Conservation (phyloP, 2,888 invertebrate genomes). For the Thymelicus sylvestris region DNA sequence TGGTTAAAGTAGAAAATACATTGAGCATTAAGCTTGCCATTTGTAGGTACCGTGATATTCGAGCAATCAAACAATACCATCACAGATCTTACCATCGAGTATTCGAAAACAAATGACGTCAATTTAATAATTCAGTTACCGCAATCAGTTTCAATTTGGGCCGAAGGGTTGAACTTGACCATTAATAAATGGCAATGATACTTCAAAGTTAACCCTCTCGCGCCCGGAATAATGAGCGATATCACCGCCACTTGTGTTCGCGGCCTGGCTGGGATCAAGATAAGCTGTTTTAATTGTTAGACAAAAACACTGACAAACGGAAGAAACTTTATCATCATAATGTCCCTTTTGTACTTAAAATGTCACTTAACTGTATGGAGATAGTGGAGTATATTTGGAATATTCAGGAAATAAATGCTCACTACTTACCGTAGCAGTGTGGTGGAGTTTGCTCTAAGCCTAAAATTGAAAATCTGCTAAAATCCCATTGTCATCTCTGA, state of each 20-base stretch:
- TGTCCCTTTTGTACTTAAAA: too few relatives aligned
- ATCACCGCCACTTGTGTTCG: constrained; percentile 59
- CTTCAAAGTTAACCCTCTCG: constrained; percentile 82
- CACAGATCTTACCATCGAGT: constrained; percentile 34
- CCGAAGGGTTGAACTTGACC: constrained; percentile 75
- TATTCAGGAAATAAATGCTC: too few relatives aligned
- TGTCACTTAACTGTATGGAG: too few relatives aligned
- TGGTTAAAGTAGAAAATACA: too few relatives aligned
- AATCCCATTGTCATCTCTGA: too few relatives aligned
- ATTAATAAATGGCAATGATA: constrained; percentile 83
- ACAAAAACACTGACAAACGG: constrained; percentile 19
- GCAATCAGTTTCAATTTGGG: constrained; percentile 74
- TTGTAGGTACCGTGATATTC: too few relatives aligned
- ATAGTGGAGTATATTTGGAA: too few relatives aligned
- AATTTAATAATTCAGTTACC: constrained; percentile 80
- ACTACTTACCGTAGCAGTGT: too few relatives aligned
- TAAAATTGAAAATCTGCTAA: too few relatives aligned
- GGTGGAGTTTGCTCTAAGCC: too few relatives aligned
- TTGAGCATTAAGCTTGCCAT: too few relatives aligned
- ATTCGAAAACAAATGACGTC: constrained; percentile 67
- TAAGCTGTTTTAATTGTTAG: constrained; percentile 34
- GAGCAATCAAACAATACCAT: too few relatives aligned
- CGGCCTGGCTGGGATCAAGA: constrained; percentile 41
- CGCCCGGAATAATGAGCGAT: constrained; percentile 66
- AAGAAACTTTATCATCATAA: constrained; percentile 6